These are phyloP conservation scores for Apoda limacodes DNA, from an alignment of 2,888 invertebrate species.

Conservation along the genomic window DNA sequence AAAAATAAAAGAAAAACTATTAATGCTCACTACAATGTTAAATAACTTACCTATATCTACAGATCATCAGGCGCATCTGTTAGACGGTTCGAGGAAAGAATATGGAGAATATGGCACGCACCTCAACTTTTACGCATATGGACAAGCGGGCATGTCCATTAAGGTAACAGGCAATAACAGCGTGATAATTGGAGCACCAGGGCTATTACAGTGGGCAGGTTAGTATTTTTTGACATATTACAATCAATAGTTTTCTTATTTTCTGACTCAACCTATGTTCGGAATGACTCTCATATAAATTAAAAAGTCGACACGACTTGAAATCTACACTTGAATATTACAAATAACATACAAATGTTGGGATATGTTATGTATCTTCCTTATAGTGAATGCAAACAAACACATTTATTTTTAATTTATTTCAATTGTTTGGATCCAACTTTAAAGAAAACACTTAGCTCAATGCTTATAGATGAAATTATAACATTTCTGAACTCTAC, in stretches of 20 bases:
- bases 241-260: neutral
- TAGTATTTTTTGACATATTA: no score
- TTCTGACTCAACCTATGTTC: neutral
- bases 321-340: no score
- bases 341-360: no score
- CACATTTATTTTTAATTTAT: slow-evolving; percentile 2
- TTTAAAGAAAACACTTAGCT: no score
- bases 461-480: no score
- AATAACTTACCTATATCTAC: no score
- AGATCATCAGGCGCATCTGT: slow-evolving; percentile 41
- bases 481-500: no score
- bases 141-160: slow-evolving; percentile 61
- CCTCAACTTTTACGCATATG: slow-evolving; percentile 59
- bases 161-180: slow-evolving; percentile 51
- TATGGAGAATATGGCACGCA: slow-evolving; percentile 40
- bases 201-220: slow-evolving; percentile 72
- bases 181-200: slow-evolving; percentile 71
- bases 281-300: neutral
- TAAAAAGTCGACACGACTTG: neutral
- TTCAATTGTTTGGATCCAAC: no score
- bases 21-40: no score
- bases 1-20: no score
- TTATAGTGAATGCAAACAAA: no score
- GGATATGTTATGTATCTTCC: no score
- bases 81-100: slow-evolving; percentile 32